Base-by-base conservation (phyloP, 2,797 vertebrate genomes). In the Parotocinclus haroldoi region DNA sequence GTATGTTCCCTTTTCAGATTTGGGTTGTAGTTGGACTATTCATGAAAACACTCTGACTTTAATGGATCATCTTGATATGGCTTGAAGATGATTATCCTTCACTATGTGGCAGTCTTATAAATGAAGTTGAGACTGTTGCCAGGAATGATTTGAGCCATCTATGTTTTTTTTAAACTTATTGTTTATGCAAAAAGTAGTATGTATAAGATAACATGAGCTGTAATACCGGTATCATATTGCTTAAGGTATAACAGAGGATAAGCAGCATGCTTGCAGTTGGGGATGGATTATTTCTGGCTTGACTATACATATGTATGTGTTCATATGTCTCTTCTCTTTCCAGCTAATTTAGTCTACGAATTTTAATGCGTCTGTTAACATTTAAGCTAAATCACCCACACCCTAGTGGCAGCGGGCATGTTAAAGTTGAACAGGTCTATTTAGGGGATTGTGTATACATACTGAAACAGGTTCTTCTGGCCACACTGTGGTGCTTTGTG, bases 341-440 rank as follows among this genome's bases (percentile, higher is more conserved):
- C 81, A 63, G 72, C 84, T 85, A 86, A 91, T 89, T 88, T 82
- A 83, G 83, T 83, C 83, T 84, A n/a, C 46, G 63, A 84, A 83
- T 85, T 80, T 81, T 73, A 83, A 85, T 69, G 81, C 85, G 87
- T 81, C 57, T 77, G 81, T 87, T 86, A 84, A 86, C 85, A 85
- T 89, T 88, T 85, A 86, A 81, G 85, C 88, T 67, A 87, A 88
- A 86, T 86, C 82, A 85, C 79, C 75, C 83, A 86, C 82, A 80
- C 86, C 80, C 82, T 78, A 76, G 80, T 76, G 70, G 57, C 86
- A 74, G 76, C 72, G 50, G n/a, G 75, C 56, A 44, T 69, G 73
- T 76, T 81, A 84, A 84, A 76, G 74, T 58, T 69, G 75, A 81
- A 78, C 68, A 77, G 77, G 59, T 65, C 67, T 75, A 65, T 72